Evolutionary conservation across 2,888 invertebrate genomes (phyloP), one percentile per base, ranked within the genome.

Genomic region (Sphecodes monilicornis): DNA sequence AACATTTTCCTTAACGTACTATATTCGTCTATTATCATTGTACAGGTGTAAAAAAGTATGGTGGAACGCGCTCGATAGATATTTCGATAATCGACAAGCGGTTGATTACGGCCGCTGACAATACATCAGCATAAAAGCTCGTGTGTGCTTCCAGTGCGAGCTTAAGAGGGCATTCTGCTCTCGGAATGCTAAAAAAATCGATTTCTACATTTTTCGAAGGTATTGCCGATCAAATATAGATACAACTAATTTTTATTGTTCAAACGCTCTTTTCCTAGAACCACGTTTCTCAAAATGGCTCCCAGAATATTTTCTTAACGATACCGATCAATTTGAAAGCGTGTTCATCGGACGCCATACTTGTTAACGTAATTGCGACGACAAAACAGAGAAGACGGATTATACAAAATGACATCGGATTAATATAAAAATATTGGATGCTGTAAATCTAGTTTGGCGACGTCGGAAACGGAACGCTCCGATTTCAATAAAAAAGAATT

Each of bases 11-110:
- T 32, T 69, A 82, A 84, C 74, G 74, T 73, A 64, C 64, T 82
- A 77, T 84, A 77, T 74, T 83, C 41, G 60, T 57, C 83, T 84
- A 83, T 77, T 43, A 41, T 82, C 32, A 74, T 60, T 77, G 77
- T 83, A 84, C 84, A 84, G 39, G 43, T 32, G 29, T 74, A 41
- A 32, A 54, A 50, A 60, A 57, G 54, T 41, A 64, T 57, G 36
- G n/a, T 36, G 72, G 46, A 36, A 46, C 41, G 6, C 43, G 29
- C 29, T 68, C 46, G 26, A 26, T 39, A 36, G 29, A 22, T 4
- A 43, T 18, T 41, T 50, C 72, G 13, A 16, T 29, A 16, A 69
- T 60, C 29, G 69, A 39, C 46, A 41, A 79, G 36, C 32, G 39
- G 22, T 66, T 11, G 32, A 66, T 66, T 32, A 36, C 66, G 66